Conservation (phyloP, 2,113 vertebrate species). For the Neodontobutis hainanensis region DNA sequence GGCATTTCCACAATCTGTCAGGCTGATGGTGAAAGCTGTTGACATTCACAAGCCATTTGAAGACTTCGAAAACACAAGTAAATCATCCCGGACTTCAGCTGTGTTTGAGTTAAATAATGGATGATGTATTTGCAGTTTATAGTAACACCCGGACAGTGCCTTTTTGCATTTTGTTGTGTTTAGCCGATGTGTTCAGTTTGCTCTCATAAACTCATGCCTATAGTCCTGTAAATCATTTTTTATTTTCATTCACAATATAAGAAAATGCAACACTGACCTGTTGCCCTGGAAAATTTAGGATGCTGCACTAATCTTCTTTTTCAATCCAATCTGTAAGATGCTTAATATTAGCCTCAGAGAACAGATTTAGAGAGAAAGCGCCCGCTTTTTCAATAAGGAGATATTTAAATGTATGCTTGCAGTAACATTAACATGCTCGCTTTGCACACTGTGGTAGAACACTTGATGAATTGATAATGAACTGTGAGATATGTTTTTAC, state of each 20-base stretch:
- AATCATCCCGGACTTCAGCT: slow-evolving; percentile 21
- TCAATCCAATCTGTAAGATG: slow-evolving; percentile 44
- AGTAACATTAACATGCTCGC: too few species aligned
- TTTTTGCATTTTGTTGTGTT: slow-evolving; percentile 15
- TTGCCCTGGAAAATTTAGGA: slow-evolving; percentile 45
- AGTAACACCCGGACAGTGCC: slow-evolving; percentile 2
- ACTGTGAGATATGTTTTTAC: too few species aligned
- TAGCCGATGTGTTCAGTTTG: neutral
- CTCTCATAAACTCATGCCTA: neutral
- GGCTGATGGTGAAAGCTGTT: slow-evolving; percentile 44
- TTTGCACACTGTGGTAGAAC: too few species aligned
- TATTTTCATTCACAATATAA: neutral
- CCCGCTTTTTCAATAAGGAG: slow-evolving; percentile 21
- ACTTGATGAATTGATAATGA: too few species aligned
- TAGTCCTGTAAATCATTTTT: neutral
- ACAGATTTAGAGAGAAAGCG: slow-evolving; percentile 35
- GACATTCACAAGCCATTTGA: slow-evolving; percentile 52
- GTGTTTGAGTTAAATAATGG: slow-evolving; percentile 42
- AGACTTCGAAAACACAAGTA: slow-evolving; percentile 24
- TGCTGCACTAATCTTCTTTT: slow-evolving; percentile 56
- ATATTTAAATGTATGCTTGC: slow-evolving; percentile 19
- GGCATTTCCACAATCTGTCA: slow-evolving; percentile 63
- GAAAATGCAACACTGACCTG: slow-evolving; percentile 17
- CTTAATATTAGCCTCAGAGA: slow-evolving; percentile 49
- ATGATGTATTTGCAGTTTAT: slow-evolving; percentile 32